Evolutionary conservation across 2,113 vertebrate genomes (phyloP), one percentile per base, ranked within the genome.

Genomic region (Chionis minor): DNA sequence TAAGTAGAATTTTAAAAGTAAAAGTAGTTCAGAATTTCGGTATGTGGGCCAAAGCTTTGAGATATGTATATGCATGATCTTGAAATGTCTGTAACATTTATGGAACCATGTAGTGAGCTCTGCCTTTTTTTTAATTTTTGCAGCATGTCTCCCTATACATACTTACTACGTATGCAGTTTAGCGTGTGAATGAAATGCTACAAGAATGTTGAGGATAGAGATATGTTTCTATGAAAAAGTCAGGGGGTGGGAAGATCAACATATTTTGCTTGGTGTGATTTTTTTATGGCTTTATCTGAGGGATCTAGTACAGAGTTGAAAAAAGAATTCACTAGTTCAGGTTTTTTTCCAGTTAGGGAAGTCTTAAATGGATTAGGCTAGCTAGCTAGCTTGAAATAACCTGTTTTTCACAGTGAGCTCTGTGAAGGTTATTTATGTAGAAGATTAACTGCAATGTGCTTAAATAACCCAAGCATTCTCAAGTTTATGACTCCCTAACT

Each of bases 391-490:
- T 92, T 71, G 69, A 86, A 91, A 77, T 91, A 82, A 69, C 67
- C 32, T 75, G 30, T 28, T 95, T 91, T 73, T 89, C 75, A 81
- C 80, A 74, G 55, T 38, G 38, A 91, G 47, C 49, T 86, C 44
- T 69, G 40, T 9, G 10, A 55, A 73, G 51, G 45, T 90, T 96
- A 80, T 93, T 93, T 96, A 73, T 4, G 2, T 72, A 77, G 67
- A 58, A 83, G 71, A 73, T 93, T 65, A 93, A 70, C 81, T 88
- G 62, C 55, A 30, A 44, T 66, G 82, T 74, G 54, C 72, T 90
- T 97, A 77, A 95, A 88, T 90, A 88, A 94, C 71, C n/a, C 52
- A 82, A 94, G 88, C 30, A 26, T 77, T 82, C 54, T 80, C 27
- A 72, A 86, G 92, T 89, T 88, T 86, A 32, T 81, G 71, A 66